Conservation (phyloP, 2,888 invertebrate species). For the Drosophila acutilabella region DNA sequence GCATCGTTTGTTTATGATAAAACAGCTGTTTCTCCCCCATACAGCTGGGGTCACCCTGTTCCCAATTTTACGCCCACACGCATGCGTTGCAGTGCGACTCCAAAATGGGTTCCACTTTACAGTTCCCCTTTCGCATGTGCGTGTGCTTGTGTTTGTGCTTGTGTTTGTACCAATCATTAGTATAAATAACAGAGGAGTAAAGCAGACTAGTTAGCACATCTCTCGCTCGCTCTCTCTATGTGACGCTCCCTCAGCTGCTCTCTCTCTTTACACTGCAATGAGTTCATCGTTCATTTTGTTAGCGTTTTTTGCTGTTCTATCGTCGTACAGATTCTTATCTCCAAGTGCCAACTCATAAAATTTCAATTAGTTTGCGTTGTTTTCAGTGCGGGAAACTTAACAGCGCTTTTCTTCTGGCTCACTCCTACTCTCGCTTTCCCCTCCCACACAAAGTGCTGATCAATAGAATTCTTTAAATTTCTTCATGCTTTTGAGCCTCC, state of each 20-base stretch:
- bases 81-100: slow-evolving; percentile 25
- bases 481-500: too few relatives aligned
- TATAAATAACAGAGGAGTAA: slow-evolving; percentile 5
- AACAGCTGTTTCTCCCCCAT: slow-evolving; percentile 46
- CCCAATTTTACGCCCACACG: slow-evolving; percentile 37
- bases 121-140: not conserved
- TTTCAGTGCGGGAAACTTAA: not conserved
- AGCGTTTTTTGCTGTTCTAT: slow-evolving; percentile 36
- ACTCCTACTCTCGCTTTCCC: not conserved
- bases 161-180: slow-evolving; percentile 43
- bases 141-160: not conserved
- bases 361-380: slow-evolving; percentile 65
- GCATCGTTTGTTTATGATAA: slow-evolving; percentile 47
- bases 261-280: slow-evolving; percentile 50
- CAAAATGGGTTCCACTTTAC: slow-evolving; percentile 30
- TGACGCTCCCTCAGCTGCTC: not conserved
- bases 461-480: too few relatives aligned
- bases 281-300: slow-evolving; percentile 67
- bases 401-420: not conserved
- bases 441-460: too few relatives aligned
- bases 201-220: slow-evolving; percentile 58
- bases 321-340: slow-evolving; percentile 68
- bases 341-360: slow-evolving; percentile 62
- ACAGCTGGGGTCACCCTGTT: not conserved
- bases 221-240: slow-evolving; percentile 1